phyloP scores from a whole-genome alignment of 1,140 invertebrate species.

The Drosophila lacertosa region DNA sequence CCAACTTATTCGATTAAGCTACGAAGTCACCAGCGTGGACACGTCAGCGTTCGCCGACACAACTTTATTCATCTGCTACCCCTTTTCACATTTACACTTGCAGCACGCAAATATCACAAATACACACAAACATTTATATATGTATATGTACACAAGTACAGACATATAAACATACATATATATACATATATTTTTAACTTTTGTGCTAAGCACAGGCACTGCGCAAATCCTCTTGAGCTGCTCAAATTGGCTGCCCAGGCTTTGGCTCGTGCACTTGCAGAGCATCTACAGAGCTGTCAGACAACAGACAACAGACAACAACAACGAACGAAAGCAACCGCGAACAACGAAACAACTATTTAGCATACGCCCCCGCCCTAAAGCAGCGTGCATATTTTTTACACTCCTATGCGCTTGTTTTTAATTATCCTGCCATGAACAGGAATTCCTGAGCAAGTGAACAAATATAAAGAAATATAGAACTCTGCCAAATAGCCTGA shows the following conservation, averaged over 20 bases:
- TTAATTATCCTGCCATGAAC: constrained; percentile 56
- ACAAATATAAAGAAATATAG: neutral
- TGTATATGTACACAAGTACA: no score
- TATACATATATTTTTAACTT: neutral
- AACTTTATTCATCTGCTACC: neutral
- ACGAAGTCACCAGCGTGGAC: neutral
- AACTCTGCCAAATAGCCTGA: no score
- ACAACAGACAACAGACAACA: constrained; percentile 1
- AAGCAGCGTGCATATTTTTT: constrained; percentile 35
- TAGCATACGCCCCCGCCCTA: constrained; percentile 38
- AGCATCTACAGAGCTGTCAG: neutral
- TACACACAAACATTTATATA: no score
- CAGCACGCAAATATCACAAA: neutral
- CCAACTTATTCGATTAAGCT: constrained; percentile 2
- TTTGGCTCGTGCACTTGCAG: constrained; percentile 7
- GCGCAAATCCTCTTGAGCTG: constrained; percentile 24
- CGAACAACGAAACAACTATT: constrained; percentile 4
- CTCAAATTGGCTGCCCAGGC: constrained; percentile 24
- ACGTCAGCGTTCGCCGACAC: constrained; percentile 1
- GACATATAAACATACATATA: no score
- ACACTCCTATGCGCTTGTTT: constrained; percentile 49
- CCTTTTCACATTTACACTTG: neutral
- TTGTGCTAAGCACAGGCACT: neutral
- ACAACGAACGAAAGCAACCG: neutral
- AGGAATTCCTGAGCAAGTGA: constrained; percentile 15